phyloP scores from a whole-genome alignment of 2,113 vertebrate genomes.

The Hippopotamus amphibius region DNA sequence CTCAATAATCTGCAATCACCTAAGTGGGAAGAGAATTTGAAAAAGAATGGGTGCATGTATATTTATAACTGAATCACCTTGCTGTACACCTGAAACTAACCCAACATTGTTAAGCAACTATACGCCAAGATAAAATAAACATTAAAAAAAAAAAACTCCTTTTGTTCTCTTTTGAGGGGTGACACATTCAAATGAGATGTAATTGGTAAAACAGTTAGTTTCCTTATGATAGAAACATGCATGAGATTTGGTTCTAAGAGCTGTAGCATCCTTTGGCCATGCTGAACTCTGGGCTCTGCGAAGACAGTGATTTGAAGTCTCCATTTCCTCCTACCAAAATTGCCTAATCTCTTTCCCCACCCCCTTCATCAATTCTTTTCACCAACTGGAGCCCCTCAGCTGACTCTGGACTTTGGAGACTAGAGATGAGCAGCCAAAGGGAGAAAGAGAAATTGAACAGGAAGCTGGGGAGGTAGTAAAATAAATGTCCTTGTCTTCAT shows the following conservation, averaged over 20 bases:
- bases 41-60: neutral
- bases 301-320: neutral
- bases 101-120: neutral
- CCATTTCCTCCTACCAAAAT: fast-evolving
- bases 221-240: neutral
- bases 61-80: neutral
- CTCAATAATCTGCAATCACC: neutral
- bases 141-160: neutral
- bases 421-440: neutral
- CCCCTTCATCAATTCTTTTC: neutral
- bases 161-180: neutral
- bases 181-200: neutral
- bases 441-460: neutral
- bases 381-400: fast-evolving
- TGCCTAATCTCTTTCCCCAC: neutral
- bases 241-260: neutral
- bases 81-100: neutral
- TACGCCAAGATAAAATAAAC: neutral
- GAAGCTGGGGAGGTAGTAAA: neutral
- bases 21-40: neutral
- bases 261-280: neutral
- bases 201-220: neutral
- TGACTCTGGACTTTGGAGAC: neutral
- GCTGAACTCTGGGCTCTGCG: neutral
- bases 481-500: neutral